Evolutionary conservation across 1,140 invertebrate species (phyloP).

Genomic region (Riptortus pedestris): DNA sequence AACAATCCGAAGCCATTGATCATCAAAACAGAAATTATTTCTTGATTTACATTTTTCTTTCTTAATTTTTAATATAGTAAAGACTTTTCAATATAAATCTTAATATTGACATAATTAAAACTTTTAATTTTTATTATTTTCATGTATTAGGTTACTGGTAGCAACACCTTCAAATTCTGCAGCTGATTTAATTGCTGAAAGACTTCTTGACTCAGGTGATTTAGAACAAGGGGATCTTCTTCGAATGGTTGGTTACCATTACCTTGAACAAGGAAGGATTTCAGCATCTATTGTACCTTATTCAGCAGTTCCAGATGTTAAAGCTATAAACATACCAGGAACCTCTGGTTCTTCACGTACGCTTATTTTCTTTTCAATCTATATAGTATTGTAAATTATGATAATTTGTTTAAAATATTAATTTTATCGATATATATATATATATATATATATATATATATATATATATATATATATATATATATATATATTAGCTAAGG

Average conservation of each 20-base stretch:
- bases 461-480: no score
- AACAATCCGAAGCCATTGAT: no score
- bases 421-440: no score
- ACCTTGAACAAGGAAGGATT: conserved; percentile 14
- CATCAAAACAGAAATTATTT: no score
- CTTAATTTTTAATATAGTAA: background rate
- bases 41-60: background rate
- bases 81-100: no score
- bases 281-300: conserved; percentile 3
- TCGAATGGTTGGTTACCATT: conserved; percentile 13
- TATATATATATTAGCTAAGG: no score
- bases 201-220: background rate
- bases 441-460: no score
- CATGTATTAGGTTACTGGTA: conserved; percentile 49
- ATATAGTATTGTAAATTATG: background rate
- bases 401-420: no score
- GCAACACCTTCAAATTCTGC: conserved; percentile 82
- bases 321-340: conserved; percentile 7
- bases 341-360: background rate
- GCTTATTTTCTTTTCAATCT: no score
- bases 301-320: conserved; percentile 9
- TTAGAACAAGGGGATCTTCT: conserved; percentile 9
- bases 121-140: no score
- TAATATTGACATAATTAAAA: no score
- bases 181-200: conserved; percentile 47